Base-by-base conservation (phyloP, 1,140 invertebrate genomes). In the Procambarus clarkii region DNA sequence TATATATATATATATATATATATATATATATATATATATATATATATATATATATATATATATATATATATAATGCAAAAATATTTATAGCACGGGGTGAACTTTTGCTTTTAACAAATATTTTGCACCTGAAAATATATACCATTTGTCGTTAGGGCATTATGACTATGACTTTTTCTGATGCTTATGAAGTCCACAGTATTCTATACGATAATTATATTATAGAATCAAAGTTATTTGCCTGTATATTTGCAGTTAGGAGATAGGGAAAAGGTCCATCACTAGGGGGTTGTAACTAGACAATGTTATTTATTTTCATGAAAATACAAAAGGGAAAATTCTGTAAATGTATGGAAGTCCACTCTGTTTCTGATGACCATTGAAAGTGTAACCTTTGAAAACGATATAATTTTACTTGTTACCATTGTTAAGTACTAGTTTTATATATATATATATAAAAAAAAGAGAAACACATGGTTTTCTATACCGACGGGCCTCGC, bases 381-480 rank as follows among this genome's bases (percentile, higher is more conserved):
- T 86, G 71, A 78, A 91, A 58, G 86, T 91, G 90, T 91, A 91
- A 91, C 64, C 76, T 71, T 45, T 80, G 85, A 79, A 84, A 86
- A 91, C 77, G 71, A 34, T 76, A 89, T 91, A 80, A 86, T 84
- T 91, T 91, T 86, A 91, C 78, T 91, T 91, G 90, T 91, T 91
- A 91, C 90, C 77, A 91, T 91, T 91, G 90, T 91, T 91, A 91
- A 91, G 90, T 91, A 91, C 84, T 91, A 91, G 60, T 91, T 91
- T 91, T 91, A 91, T 91, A 91, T 91, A 74, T 86, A n/a, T n/a
- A n/a, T n/a, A n/a, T n/a, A n/a, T n/a, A n/a, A n/a, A n/a, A n/a
- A n/a, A 76, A 91, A 86, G 77, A 91, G 90, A 91, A 91, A 86
- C 90, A 91, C 90, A 91, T 91, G 83, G 79, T 91, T 91, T 91